Evolutionary conservation across 2,113 vertebrate species (phyloP).

Genomic region (Cygnus buccinator): DNA sequence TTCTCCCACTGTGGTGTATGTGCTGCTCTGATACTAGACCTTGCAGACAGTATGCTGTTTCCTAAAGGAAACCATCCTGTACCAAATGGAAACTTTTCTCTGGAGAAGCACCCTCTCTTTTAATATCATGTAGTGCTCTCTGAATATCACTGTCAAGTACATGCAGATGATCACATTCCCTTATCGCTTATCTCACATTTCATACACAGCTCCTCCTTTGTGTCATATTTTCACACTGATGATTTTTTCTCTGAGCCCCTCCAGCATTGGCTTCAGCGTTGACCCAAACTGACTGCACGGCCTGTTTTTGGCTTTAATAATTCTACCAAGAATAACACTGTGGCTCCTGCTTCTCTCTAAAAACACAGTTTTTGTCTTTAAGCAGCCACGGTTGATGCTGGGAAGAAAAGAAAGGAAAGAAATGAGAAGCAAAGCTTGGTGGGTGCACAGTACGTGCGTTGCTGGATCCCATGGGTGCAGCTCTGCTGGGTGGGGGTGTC

Average conservation of each 20-base stretch:
- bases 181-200: neutral
- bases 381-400: neutral
- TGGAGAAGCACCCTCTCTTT: neutral
- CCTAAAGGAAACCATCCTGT: neutral
- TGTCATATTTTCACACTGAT: neutral
- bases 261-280: neutral
- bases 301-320: neutral
- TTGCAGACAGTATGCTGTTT: neutral
- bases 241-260: neutral
- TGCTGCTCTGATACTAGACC: neutral
- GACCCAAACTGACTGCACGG: neutral
- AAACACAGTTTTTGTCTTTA: neutral
- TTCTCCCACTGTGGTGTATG: neutral
- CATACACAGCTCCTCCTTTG: neutral
- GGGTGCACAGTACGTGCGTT: accelerated
- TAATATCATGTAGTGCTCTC: neutral
- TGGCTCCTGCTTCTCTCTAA: neutral
- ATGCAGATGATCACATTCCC: neutral
- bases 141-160: neutral
- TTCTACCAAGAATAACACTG: neutral
- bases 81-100: neutral
- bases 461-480: neutral
- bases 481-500: neutral
- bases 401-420: neutral
- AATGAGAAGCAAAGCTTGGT: neutral